Evolutionary conservation across 1,140 invertebrate species (phyloP).

Genomic region (Lepidotrigona ventralis): DNA sequence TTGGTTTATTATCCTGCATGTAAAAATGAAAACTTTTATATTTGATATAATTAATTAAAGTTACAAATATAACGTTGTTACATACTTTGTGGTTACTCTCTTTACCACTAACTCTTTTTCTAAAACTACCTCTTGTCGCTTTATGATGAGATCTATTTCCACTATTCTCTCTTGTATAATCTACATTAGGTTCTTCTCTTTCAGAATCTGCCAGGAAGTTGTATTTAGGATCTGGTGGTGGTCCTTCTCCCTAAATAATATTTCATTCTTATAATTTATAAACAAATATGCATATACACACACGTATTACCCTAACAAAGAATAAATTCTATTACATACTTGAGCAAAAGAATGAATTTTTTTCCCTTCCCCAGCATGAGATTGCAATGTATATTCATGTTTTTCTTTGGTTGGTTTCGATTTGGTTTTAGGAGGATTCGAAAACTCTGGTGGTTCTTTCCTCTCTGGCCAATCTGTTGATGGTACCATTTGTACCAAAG

Average conservation of each 20-base stretch:
- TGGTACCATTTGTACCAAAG: slow-evolving; percentile 77
- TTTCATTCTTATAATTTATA: slow-evolving; percentile 14
- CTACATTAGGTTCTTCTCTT: slow-evolving; percentile 68
- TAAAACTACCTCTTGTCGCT: slow-evolving; percentile 58
- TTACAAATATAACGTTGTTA: not conserved
- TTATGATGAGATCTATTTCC: slow-evolving; percentile 68
- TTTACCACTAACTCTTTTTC: slow-evolving; percentile 66
- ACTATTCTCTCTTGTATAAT: slow-evolving; percentile 64
- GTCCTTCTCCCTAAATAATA: slow-evolving; percentile 72
- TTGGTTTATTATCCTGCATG: slow-evolving; percentile 57
- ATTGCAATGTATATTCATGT: slow-evolving; percentile 53
- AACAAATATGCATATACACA: not conserved
- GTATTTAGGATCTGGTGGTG: slow-evolving; percentile 80
- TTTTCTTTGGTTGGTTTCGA: slow-evolving; percentile 67
- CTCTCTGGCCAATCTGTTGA: slow-evolving; percentile 76
- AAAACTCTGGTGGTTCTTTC: slow-evolving; percentile 76
- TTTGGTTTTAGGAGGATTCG: slow-evolving; percentile 53
- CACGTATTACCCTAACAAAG: not conserved
- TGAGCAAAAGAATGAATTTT: slow-evolving; percentile 74
- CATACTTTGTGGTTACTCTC: slow-evolving; percentile 68
- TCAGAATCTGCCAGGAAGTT: slow-evolving; percentile 80
- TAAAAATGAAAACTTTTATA: slow-evolving; percentile 1
- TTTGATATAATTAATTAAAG: not conserved
- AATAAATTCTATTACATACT: slow-evolving; percentile 51
- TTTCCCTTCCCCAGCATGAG: slow-evolving; percentile 67